These are phyloP conservation scores for Tachina grossa DNA, from an alignment of 2,888 invertebrate genomes.

Conservation along the genomic window DNA sequence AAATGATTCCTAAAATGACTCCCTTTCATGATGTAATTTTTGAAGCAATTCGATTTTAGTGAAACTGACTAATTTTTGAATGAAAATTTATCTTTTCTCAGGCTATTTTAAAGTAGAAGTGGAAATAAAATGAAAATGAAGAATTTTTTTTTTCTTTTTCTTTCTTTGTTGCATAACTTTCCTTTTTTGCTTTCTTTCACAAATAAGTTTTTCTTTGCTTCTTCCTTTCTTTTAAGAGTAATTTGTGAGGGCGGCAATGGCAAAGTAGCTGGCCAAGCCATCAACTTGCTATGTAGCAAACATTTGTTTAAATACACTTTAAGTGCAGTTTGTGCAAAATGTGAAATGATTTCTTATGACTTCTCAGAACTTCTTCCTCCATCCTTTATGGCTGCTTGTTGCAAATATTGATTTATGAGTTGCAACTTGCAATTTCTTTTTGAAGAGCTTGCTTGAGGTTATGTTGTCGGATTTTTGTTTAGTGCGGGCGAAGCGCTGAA, in stretches of 20 bases:
- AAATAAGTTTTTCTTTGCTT: not conserved
- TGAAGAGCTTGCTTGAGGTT: conserved; percentile 68
- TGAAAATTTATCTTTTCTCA: no score
- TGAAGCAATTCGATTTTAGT: no score
- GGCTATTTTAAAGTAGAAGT: no score
- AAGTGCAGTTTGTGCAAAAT: conserved; percentile 32
- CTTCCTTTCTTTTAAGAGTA: conserved; percentile 10
- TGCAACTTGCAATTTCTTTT: conserved; percentile 65
- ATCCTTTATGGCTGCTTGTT: conserved; percentile 28
- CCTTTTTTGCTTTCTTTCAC: not conserved
- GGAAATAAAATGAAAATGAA: no score
- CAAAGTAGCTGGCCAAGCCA: not conserved
- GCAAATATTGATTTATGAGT: conserved; percentile 71
- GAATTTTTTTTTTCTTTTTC: not conserved
- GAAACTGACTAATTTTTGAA: no score
- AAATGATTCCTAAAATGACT: no score
- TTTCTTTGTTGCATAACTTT: not conserved
- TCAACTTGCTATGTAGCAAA: not conserved
- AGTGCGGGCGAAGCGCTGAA: not conserved
- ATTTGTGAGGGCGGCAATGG: not conserved
- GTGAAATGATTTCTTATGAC: conserved; percentile 35
- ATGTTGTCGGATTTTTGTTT: conserved; percentile 30
- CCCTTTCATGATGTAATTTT: no score
- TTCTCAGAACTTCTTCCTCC: not conserved
- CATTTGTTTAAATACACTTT: conserved; percentile 17